Percentiles rank a stretch among this genome's conserved stretches.
phyloP scores from a whole-genome alignment of 1,140 invertebrate species.

The Philotrypesis tridentata region DNA sequence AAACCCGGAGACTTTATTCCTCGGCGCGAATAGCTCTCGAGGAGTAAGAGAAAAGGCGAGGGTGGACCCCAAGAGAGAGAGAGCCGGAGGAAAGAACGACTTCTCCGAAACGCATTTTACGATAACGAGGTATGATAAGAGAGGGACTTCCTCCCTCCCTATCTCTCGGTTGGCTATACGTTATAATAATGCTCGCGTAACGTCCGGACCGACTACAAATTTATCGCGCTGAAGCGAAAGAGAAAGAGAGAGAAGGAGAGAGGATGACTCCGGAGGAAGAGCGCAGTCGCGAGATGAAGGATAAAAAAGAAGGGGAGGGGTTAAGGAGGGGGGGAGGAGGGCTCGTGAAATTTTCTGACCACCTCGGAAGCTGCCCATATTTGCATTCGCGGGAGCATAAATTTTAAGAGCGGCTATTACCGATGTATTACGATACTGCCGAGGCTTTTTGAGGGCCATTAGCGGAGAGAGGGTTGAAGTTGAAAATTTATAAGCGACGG shows the following conservation, averaged over 20 bases:
- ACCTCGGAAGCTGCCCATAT: background rate
- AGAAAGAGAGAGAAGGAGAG: too few relatives aligned
- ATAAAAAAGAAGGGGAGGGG: background rate
- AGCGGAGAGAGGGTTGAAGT: too few relatives aligned
- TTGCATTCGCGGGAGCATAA: background rate
- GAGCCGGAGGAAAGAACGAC: background rate
- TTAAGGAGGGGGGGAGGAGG: too few relatives aligned
- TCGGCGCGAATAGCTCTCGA: background rate
- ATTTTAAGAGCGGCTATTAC: background rate
- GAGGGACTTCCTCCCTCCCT: background rate
- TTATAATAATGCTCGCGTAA: background rate
- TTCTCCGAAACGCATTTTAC: constrained; percentile 21
- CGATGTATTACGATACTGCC: too few relatives aligned
- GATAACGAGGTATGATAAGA: constrained; percentile 23
- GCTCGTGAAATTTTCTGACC: background rate
- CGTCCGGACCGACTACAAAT: background rate
- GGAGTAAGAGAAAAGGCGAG: background rate
- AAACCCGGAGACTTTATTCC: background rate
- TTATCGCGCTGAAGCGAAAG: background rate
- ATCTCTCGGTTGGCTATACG: background rate
- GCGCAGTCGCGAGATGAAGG: background rate
- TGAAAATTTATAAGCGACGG: too few relatives aligned
- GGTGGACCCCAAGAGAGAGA: background rate
- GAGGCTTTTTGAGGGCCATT: too few relatives aligned
- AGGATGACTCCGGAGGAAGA: background rate